A percentile compares a stretch with the other conserved stretches of the same genome.
These are phyloP conservation scores for Lagothrix lagotricha DNA, from an alignment of 2,797 vertebrate species.

Conservation along the genomic window DNA sequence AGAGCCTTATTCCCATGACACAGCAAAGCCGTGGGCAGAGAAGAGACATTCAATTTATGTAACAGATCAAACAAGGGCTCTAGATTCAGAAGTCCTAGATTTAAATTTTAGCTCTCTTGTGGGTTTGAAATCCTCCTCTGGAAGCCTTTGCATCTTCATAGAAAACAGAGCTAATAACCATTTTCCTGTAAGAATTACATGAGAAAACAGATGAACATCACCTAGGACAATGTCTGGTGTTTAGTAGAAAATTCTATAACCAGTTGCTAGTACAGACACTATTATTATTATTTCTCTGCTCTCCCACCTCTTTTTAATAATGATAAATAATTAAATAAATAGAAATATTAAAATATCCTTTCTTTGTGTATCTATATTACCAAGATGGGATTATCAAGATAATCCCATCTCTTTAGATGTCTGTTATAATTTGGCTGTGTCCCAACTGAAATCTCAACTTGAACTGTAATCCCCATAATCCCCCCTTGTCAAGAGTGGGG, in stretches of 20 bases:
- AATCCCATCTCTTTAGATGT: not conserved
- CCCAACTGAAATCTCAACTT: not conserved
- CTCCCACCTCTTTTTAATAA: not conserved
- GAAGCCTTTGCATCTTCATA: not conserved
- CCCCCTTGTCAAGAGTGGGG: not conserved
- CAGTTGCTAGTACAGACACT: not conserved
- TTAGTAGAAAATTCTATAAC: not conserved
- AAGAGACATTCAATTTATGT: not conserved
- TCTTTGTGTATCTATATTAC: not conserved
- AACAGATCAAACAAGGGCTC: not conserved
- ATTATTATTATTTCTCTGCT: not conserved
- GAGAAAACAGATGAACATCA: not conserved
- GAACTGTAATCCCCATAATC: not conserved
- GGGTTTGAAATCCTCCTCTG: not conserved
- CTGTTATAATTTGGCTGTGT: not conserved
- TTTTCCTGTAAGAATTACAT: not conserved
- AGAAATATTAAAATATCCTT: not conserved
- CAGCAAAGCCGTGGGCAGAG: not conserved
- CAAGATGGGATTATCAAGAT: not conserved
- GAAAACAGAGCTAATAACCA: not conserved
- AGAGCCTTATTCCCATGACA: not conserved
- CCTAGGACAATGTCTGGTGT: not conserved
- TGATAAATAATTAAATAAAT: not conserved
- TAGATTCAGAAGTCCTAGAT: not conserved
- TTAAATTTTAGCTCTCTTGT: not conserved